These are phyloP conservation scores for Tenebrio molitor DNA, from an alignment of 1,140 invertebrate species.

Conservation along the genomic window DNA sequence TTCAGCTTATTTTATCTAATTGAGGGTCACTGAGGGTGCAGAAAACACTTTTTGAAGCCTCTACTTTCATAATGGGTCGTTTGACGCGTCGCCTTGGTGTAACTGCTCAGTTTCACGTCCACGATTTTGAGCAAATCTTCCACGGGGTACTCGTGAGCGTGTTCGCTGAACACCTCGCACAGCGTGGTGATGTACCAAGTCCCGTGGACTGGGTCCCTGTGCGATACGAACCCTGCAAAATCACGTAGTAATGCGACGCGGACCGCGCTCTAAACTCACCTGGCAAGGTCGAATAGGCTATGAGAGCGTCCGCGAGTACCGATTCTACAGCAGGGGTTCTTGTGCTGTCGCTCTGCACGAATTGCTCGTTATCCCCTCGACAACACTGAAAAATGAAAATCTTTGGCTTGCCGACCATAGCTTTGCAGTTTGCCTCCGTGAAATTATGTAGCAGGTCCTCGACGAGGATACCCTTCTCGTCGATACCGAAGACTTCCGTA, in stretches of 20 bases:
- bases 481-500: constrained; percentile 65
- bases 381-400: constrained; percentile 80
- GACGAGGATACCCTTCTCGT: constrained; percentile 66
- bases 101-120: constrained; percentile 64
- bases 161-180: constrained; percentile 78
- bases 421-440: constrained; percentile 71
- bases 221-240: constrained; percentile 73
- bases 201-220: constrained; percentile 73
- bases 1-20: too few relatives aligned
- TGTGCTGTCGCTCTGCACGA: constrained; percentile 41
- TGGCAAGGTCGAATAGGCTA: constrained; percentile 56
- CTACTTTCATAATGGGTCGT: constrained; percentile 70
- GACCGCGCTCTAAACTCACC: constrained; percentile 46
- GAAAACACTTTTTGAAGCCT: constrained; percentile 74
- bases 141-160: constrained; percentile 74
- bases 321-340: constrained; percentile 42
- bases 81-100: constrained; percentile 65
- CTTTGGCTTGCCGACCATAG: constrained; percentile 79
- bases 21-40: too few relatives aligned
- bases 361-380: constrained; percentile 47
- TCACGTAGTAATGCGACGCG: neutral
- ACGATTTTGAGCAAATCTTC: constrained; percentile 77
- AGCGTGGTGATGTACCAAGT: constrained; percentile 84
- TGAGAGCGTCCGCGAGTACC: constrained; percentile 50
- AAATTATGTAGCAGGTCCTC: constrained; percentile 73